A percentile compares a stretch with the other conserved stretches of the same genome.
These are phyloP conservation scores for Crenichthys baileyi DNA, from an alignment of 2,797 vertebrate genomes.

Conservation along the genomic window DNA sequence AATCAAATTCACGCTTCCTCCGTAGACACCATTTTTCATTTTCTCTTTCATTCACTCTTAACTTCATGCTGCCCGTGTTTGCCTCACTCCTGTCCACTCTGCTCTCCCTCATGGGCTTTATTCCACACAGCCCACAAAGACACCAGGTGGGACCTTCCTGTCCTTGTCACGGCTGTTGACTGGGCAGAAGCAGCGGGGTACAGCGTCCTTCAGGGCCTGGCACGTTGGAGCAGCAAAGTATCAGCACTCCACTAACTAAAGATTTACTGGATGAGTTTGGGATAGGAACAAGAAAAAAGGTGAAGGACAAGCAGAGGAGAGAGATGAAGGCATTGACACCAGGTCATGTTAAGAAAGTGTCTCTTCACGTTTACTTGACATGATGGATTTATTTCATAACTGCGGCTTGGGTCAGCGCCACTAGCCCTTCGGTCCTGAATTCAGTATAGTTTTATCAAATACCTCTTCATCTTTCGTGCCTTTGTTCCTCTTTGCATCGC, in stretches of 20 bases:
- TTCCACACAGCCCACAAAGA: slow-evolving; percentile 53
- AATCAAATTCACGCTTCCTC: slow-evolving; percentile 79
- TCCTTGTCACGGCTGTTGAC: slow-evolving; percentile 71
- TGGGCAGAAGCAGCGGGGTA: slow-evolving; percentile 60
- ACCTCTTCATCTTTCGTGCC: slow-evolving; percentile 44
- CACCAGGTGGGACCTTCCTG: slow-evolving; percentile 68
- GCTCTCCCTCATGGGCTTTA: slow-evolving; percentile 55
- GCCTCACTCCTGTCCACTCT: slow-evolving; percentile 55
- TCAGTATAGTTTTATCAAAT: slow-evolving; percentile 54
- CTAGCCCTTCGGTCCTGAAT: slow-evolving; percentile 34
- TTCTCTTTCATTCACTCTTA: slow-evolving; percentile 68
- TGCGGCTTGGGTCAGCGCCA: slow-evolving; percentile 34
- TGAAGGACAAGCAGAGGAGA: slow-evolving; percentile 40
- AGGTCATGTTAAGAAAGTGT: slow-evolving; percentile 33
- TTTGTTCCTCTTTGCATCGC: slow-evolving; percentile 41
- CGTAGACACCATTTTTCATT: slow-evolving; percentile 70
- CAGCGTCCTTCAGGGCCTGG: slow-evolving; percentile 54
- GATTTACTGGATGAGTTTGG: slow-evolving; percentile 47
- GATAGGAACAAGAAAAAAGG: slow-evolving; percentile 26
- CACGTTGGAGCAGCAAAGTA: slow-evolving; percentile 48
- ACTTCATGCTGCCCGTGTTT: slow-evolving; percentile 56
- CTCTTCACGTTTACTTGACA: slow-evolving; percentile 43
- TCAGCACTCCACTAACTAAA: slow-evolving; percentile 54
- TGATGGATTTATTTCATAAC: slow-evolving; percentile 38
- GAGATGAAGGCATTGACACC: slow-evolving; percentile 27